Evolutionary conservation across 2,113 vertebrate genomes (phyloP).

Genomic region (Crotalus viridis): DNA sequence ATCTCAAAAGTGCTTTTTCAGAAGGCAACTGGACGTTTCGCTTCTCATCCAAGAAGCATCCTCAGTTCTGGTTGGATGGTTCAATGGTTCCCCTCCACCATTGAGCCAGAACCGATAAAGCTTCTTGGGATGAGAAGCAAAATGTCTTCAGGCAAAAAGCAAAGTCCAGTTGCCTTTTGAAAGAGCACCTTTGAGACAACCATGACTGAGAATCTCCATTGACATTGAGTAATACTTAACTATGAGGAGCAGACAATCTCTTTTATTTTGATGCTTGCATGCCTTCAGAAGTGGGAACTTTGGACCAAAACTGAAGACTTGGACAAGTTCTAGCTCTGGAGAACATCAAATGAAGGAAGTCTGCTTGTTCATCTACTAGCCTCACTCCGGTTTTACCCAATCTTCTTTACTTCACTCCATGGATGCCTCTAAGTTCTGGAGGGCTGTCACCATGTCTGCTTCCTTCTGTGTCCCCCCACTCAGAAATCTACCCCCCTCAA

Average conservation of each 20-base stretch:
- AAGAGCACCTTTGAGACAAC: neutral
- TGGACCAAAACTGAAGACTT: neutral
- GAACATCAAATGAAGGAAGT: neutral
- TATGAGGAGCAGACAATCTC: neutral
- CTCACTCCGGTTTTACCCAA: neutral
- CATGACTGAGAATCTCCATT: neutral
- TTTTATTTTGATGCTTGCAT: neutral
- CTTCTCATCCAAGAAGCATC: neutral
- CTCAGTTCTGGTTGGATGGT: neutral
- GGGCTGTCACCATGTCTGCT: conserved; percentile 15
- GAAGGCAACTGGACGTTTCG: neutral
- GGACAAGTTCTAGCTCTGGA: neutral
- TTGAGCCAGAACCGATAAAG: neutral
- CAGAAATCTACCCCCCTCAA: conserved; percentile 33
- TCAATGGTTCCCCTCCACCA: neutral
- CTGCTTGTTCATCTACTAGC: neutral
- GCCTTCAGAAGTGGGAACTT: neutral
- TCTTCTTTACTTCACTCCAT: neutral
- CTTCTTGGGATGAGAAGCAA: neutral
- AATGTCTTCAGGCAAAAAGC: neutral
- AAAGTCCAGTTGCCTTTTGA: neutral
- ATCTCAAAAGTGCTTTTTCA: neutral
- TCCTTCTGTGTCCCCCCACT: neutral
- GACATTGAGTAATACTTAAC: neutral
- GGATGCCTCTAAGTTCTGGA: conserved; percentile 26